Conservation (phyloP, 2,888 invertebrate species). For the Gastracanthus pulcherrimus region DNA sequence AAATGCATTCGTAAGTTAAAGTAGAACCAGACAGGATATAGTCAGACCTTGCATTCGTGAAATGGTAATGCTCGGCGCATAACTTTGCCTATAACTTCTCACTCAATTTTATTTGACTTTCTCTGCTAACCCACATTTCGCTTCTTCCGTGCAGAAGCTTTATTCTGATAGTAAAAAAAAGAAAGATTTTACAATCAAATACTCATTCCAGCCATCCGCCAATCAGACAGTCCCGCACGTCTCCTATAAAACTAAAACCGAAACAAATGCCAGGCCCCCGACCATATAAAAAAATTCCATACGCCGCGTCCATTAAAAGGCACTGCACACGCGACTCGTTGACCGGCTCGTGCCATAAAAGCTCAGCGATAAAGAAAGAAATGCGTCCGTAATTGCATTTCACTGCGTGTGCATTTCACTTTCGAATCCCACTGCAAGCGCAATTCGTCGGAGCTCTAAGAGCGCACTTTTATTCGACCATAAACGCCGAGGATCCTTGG, state of each 20-base stretch:
- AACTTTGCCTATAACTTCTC: no score
- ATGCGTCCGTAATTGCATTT: not conserved
- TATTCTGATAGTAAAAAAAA: no score
- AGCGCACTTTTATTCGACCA: not conserved
- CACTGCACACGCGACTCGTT: not conserved
- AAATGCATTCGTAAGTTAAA: no score
- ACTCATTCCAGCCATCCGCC: not conserved
- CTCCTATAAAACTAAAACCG: not conserved
- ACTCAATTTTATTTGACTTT: no score
- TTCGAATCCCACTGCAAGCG: not conserved
- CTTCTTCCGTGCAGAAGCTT: no score
- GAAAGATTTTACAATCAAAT: no score
- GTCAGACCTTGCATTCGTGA: no score
- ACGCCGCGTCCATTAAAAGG: not conserved
- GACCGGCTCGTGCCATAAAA: not conserved
- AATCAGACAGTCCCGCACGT: not conserved
- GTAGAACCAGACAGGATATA: not conserved
- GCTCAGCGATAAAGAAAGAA: not conserved
- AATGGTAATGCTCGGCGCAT: no score
- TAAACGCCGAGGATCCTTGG: not conserved
- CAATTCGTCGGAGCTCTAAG: not conserved
- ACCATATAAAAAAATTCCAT: not conserved
- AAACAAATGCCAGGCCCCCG: not conserved
- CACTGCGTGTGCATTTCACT: no score
- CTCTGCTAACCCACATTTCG: no score